Evolutionary conservation across 2,797 vertebrate genomes (phyloP).

Genomic region (Bovichtus variegatus): DNA sequence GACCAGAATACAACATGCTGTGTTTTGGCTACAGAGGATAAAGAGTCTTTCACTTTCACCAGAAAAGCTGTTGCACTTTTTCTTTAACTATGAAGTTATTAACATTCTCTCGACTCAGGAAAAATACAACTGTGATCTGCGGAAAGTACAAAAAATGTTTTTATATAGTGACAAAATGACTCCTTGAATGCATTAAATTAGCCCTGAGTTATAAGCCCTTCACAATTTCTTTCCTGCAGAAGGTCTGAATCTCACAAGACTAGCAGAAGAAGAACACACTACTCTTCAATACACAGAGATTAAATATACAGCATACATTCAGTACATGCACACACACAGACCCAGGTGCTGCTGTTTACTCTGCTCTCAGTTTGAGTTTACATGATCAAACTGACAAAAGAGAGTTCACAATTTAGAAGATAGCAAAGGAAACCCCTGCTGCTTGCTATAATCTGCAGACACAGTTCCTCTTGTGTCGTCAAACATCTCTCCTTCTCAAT

Average conservation of each 20-base stretch:
- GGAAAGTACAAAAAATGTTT: neutral
- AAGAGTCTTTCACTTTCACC: neutral
- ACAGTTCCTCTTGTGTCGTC: constrained; percentile 20
- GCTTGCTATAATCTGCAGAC: constrained; percentile 38
- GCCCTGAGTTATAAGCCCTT: neutral
- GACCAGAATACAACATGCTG: neutral
- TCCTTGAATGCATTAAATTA: neutral
- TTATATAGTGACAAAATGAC: neutral
- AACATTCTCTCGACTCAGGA: neutral
- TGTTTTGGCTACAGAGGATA: neutral
- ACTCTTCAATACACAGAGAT: neutral
- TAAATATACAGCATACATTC: neutral
- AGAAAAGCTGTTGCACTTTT: neutral
- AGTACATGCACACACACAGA: neutral
- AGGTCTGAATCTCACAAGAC: neutral
- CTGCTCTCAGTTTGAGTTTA: constrained; percentile 40
- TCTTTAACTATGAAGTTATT: neutral
- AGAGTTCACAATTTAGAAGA: constrained; percentile 53
- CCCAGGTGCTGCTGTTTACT: constrained; percentile 30
- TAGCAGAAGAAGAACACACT: neutral
- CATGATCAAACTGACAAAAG: constrained; percentile 55
- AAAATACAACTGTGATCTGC: neutral
- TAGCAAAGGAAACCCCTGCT: constrained; percentile 28
- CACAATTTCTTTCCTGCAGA: neutral
- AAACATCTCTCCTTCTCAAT: constrained; percentile 17